A percentile compares a stretch with the other conserved stretches of the same genome.
Conservation (phyloP, 2,888 invertebrate species). For the Rhopalosiphum nymphaeae region DNA sequence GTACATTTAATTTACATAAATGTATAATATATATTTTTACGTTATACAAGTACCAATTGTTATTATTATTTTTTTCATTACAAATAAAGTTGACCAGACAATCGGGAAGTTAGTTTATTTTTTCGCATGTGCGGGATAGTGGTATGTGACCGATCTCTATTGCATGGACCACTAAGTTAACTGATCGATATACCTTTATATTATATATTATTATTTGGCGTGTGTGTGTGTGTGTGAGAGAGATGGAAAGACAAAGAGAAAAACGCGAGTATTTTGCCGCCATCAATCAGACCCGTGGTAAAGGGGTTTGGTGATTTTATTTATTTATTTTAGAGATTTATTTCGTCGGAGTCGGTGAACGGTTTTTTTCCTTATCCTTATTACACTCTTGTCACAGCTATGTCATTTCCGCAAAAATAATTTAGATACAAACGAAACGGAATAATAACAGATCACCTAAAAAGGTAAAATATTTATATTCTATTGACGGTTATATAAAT, state of each 20-base stretch:
- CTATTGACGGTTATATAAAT: background rate
- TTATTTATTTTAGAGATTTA: constrained; percentile 19
- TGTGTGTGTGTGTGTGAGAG: background rate
- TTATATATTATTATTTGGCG: background rate
- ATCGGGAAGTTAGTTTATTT: background rate
- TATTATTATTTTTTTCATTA: background rate
- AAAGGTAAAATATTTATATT: background rate
- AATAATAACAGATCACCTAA: background rate
- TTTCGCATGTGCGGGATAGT: background rate
- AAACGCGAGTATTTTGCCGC: background rate
- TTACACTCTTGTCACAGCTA: background rate
- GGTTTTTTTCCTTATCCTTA: background rate
- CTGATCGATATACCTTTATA: background rate
- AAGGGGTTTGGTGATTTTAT: background rate
- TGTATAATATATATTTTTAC: too few species aligned
- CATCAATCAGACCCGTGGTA: background rate
- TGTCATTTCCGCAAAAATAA: background rate
- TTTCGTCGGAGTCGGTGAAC: background rate
- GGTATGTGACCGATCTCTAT: background rate
- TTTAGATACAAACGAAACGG: background rate
- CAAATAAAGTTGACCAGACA: background rate
- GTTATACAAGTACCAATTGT: background rate
- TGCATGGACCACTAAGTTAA: background rate
- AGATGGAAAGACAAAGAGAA: too few species aligned
- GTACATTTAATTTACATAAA: too few species aligned